Base-by-base conservation (phyloP, 2,888 invertebrate species). In the Lamproptera curius region DNA sequence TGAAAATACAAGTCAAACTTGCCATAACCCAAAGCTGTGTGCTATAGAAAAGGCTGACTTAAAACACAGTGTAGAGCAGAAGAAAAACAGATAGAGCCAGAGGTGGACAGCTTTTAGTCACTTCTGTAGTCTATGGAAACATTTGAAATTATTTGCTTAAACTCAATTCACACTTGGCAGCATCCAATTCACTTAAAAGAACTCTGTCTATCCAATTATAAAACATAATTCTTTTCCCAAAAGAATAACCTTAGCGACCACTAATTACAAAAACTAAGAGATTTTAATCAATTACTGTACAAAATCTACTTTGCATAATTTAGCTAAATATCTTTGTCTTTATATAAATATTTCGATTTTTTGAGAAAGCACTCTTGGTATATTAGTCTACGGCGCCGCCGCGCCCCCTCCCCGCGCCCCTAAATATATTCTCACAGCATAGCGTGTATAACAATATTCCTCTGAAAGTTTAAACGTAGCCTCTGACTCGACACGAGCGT, bases 181-280 rank as follows among this genome's bases (percentile, higher is more conserved):
- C 36, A 13, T 15, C 38, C 17, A 4, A 16, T 70, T 58, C 63
- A 31, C 13, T 11, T 31, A 65, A 70, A 74, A 74, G 73, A 77
- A 67, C 70, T 67, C 59, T 65, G 62, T 63, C 62, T 65, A 73
- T 72, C 73, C 76, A 78, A 73, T 73, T 69, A 61, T 68, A 63
- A 70, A 79, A 78, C 66, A 42, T 37, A 83, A 73, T 85, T 85
- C 85, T 85, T 85, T 85, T 85, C 79, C 78, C 57, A 85, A 85
- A 85, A 85, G 85, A 85, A 85, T 85, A 85, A 85, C 85, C 63
- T 73, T 63, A 64, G 67, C 65, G 58, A 62, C 62, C 66, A 60
- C 64, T 70, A 73, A 65, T 28, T 43, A 48, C 42, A 34, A 23
- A 35, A 23, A 20, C n/a, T 10, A 33, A 55, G 60, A 65, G 62